Conservation (phyloP, 1,140 invertebrate genomes). For the Mya arenaria region DNA sequence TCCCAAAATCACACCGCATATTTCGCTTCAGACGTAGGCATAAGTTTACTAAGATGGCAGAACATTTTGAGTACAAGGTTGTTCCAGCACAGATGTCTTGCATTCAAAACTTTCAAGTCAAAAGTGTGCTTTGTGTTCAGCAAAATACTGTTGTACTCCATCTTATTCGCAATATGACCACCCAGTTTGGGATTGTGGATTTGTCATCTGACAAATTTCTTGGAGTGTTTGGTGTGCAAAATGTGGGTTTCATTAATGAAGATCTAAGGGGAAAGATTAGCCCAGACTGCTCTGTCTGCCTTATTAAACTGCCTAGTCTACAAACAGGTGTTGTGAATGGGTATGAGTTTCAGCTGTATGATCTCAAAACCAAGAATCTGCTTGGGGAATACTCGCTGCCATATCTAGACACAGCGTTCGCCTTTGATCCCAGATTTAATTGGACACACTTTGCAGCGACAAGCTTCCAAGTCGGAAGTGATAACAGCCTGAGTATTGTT, state of each 20-base stretch:
- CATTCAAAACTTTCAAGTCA: constrained; percentile 80
- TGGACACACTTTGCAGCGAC: constrained; percentile 78
- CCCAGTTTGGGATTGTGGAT: constrained; percentile 79
- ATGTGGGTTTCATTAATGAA: constrained; percentile 78
- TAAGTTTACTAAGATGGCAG: constrained; percentile 81
- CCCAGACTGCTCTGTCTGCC: constrained; percentile 77
- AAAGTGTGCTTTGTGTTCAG: constrained; percentile 79
- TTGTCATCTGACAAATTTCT: constrained; percentile 78
- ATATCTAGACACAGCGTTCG: constrained; percentile 76
- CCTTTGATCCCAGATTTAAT: constrained; percentile 78
- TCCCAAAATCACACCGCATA: constrained; percentile 76
- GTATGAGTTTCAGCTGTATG: constrained; percentile 76
- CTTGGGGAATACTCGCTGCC: constrained; percentile 71
- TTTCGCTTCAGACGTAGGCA: constrained; percentile 78
- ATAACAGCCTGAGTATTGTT: constrained; percentile 78
- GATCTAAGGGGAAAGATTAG: constrained; percentile 79
- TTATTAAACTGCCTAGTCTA: constrained; percentile 76
- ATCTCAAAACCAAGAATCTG: constrained; percentile 71
- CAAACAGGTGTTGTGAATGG: constrained; percentile 61
- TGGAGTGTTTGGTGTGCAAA: constrained; percentile 79
- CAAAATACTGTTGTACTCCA: constrained; percentile 77
- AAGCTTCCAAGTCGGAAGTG: constrained; percentile 74
- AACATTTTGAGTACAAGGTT: constrained; percentile 81
- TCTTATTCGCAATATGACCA: constrained; percentile 78
- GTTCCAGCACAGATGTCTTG: constrained; percentile 80